These are phyloP conservation scores for Dryobota labecula DNA, from an alignment of 2,888 invertebrate genomes.

Conservation along the genomic window DNA sequence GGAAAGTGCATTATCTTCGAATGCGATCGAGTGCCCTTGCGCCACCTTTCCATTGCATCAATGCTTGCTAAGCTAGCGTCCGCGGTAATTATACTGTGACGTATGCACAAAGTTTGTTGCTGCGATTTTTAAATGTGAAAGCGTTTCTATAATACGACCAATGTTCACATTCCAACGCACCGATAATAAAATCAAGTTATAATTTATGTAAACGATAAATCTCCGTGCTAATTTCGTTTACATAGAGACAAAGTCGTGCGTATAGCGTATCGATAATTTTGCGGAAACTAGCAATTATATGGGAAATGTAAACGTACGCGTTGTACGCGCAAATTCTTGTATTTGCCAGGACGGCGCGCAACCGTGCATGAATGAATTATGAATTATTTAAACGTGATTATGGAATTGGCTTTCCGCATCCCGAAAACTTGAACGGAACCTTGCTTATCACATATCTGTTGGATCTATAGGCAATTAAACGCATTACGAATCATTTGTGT, in stretches of 20 bases:
- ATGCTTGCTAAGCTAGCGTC: conserved; percentile 52
- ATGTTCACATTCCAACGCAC: conserved; percentile 69
- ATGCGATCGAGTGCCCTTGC: conserved; percentile 64
- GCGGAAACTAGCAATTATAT: conserved; percentile 61
- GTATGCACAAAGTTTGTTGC: conserved; percentile 59
- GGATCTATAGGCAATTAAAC: conserved; percentile 25
- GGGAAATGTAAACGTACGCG: conserved; percentile 54
- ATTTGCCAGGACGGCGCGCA: conserved; percentile 63
- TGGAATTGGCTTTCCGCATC: conserved; percentile 56
- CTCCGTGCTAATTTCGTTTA: conserved; percentile 49
- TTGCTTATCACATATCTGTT: conserved; percentile 26
- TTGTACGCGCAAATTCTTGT: conserved; percentile 58
- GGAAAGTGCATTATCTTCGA: conserved; percentile 60
- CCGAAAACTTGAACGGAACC: conserved; percentile 51
- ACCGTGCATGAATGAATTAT: conserved; percentile 63
- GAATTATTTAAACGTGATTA: conserved; percentile 55
- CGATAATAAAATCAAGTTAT: conserved; percentile 64
- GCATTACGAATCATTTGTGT: conserved; percentile 24
- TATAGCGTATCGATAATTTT: conserved; percentile 52
- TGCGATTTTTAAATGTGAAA: conserved; percentile 65
- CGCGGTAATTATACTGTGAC: conserved; percentile 59
- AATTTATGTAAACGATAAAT: conserved; percentile 62
- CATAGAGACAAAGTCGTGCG: conserved; percentile 56
- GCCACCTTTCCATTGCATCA: conserved; percentile 65
- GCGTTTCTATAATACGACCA: conserved; percentile 66